Conservation (phyloP, 2,888 invertebrate genomes). For the Frankliniella fusca region DNA sequence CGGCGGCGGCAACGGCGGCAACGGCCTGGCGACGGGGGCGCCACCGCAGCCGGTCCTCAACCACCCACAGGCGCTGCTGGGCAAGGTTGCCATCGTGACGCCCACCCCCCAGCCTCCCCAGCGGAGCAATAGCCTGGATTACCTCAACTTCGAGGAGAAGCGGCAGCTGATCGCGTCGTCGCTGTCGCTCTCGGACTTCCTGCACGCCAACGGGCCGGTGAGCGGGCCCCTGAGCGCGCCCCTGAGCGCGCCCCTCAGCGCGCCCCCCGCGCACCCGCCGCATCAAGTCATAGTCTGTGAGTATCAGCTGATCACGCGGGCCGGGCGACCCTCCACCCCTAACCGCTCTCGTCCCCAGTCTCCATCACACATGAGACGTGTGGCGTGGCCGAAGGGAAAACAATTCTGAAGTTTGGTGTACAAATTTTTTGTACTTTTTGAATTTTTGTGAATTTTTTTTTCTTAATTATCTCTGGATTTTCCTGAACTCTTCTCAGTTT, state of each 20-base stretch:
- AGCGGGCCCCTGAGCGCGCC: not conserved
- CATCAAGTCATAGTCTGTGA: conserved; percentile 19
- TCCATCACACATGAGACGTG: not conserved
- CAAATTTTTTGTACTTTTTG: too few relatives aligned
- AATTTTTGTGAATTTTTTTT: too few relatives aligned
- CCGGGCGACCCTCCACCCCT: not conserved
- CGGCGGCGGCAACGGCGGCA: not conserved
- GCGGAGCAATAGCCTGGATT: conserved; percentile 79
- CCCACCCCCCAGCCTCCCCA: conserved; percentile 51
- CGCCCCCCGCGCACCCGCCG: not conserved
- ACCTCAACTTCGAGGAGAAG: conserved; percentile 87
- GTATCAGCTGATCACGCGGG: not conserved
- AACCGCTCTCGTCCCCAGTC: not conserved
- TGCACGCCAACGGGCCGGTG: conserved; percentile 49
- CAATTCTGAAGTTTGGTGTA: too few relatives aligned
- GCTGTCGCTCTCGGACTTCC: conserved; percentile 78
- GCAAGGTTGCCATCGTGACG: conserved; percentile 16
- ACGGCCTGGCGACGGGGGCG: not conserved
- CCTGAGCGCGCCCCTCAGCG: not conserved
- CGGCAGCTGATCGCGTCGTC: conserved; percentile 84
- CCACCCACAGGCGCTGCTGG: not conserved
- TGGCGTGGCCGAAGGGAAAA: too few relatives aligned
- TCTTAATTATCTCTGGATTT: too few relatives aligned
- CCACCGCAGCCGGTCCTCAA: not conserved
- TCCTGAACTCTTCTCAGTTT: too few relatives aligned